Evolutionary conservation across 2,797 vertebrate species (phyloP), one percentile per base, ranked within the genome.

Genomic region (Lindbergichthys nudifrons): DNA sequence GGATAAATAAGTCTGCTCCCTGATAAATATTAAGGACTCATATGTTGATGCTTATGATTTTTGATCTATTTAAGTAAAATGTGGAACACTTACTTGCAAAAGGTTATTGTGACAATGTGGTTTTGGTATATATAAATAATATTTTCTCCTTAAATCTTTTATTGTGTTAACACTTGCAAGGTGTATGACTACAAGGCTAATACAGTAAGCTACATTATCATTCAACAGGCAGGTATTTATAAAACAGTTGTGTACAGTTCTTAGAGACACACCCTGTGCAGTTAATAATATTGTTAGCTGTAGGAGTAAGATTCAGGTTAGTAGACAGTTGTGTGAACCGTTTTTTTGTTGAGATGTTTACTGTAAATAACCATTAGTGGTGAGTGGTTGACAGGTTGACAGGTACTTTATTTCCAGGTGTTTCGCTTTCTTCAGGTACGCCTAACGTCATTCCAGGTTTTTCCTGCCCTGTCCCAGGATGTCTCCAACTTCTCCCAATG

Each of bases 371-470:
- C 1, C 52, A 5, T 12, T 42, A 63, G 23, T 62, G 0, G n/a
- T 62, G 0, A 13, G 13, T 51, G 59, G 16, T 18, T 74, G 3
- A 1, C 3, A 46, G 6, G 36, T 36, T 42, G 8, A 12, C 21
- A 11, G 3, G 10, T 2, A 10, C 18, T 0, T 53, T 15, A 18
- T 26, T 26, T 70, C 70, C 60, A 87, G 77, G 82, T 83, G 81
- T 79, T 81, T 61, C 30, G 0, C 16, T 36, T 36, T 60, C 18
- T 19, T 39, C 89, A 92, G 91, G 91, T 93, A 70, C 72, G 15
- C 0, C n/a, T 86, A 82, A 92, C 92, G 91, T 91, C 86, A 94
- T 1, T 21, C 15, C 70, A 53, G 45, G 15, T 73, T 65, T 79
- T 56, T 65, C 75, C 66, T 73, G 21, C 14, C 15, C 53, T 71